Evolutionary conservation across 2,888 invertebrate species (phyloP).

Genomic region (Leptinotarsa tumamoca): DNA sequence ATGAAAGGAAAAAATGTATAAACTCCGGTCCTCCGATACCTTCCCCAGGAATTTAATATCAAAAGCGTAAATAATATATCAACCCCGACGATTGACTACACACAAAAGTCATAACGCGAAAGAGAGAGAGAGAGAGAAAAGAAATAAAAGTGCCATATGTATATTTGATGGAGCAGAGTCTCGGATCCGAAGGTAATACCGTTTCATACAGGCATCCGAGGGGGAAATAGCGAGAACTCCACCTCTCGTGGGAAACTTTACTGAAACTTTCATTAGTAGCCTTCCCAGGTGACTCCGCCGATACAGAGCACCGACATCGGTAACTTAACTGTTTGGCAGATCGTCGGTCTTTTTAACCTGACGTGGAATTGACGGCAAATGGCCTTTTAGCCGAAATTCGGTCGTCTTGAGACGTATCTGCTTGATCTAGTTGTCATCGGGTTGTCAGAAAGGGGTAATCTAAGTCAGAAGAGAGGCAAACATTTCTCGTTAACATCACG

Average conservation of each 20-base stretch:
- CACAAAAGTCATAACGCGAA: constrained; percentile 37
- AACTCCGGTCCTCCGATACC: constrained; percentile 1
- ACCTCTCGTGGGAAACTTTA: constrained; percentile 47
- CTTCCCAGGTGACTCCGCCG: constrained; percentile 47
- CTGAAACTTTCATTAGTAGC: constrained; percentile 54
- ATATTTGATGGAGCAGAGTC: constrained; percentile 49
- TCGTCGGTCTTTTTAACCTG: constrained; percentile 53
- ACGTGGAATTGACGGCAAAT: constrained; percentile 43
- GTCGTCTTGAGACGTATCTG: constrained; percentile 31
- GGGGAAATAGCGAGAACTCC: constrained; percentile 48
- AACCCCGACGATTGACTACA: constrained; percentile 32
- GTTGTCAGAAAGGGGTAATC: constrained; percentile 17
- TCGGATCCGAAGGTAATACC: constrained; percentile 40
- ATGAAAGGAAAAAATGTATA: neutral
- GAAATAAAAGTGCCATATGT: constrained; percentile 44
- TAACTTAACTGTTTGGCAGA: constrained; percentile 52
- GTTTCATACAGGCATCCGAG: constrained; percentile 43
- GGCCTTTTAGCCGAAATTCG: constrained; percentile 35
- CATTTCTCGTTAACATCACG: too few relatives aligned
- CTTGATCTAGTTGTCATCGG: constrained; percentile 29
- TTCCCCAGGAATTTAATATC: constrained; percentile 18
- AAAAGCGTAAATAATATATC: constrained; percentile 32
- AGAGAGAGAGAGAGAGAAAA: constrained; percentile 28
- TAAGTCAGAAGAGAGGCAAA: neutral
- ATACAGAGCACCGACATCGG: constrained; percentile 47